These are phyloP conservation scores for Cephalopterus ornatus DNA, from an alignment of 2,113 vertebrate genomes.

Conservation along the genomic window DNA sequence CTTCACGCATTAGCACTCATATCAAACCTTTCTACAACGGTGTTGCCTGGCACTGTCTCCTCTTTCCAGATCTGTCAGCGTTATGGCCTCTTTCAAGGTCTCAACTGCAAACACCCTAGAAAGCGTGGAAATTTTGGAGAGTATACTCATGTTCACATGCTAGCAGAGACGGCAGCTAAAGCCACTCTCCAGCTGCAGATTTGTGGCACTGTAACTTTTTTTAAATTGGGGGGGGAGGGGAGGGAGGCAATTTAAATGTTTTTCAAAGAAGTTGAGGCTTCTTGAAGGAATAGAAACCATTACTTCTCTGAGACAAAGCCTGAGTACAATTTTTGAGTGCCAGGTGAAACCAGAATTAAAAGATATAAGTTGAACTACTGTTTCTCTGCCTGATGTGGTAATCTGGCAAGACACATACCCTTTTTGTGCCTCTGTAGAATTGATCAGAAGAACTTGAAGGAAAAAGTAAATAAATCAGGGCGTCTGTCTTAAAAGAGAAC, in stretches of 20 bases:
- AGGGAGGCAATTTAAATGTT: neutral
- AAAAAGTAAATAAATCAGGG: neutral
- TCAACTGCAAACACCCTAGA: neutral
- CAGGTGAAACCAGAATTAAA: neutral
- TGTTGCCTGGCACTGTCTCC: neutral
- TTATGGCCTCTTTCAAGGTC: neutral
- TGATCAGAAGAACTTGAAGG: neutral
- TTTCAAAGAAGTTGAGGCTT: neutral
- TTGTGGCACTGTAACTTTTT: neutral
- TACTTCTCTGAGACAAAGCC: neutral
- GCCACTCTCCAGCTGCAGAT: neutral
- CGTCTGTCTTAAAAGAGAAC: neutral
- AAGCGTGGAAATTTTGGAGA: neutral
- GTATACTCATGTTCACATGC: neutral
- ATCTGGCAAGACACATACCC: accelerated
- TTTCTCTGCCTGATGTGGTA: neutral
- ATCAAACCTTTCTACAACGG: neutral
- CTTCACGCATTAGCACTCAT: neutral
- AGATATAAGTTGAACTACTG: neutral
- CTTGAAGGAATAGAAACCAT: neutral
- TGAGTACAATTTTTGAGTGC: neutral
- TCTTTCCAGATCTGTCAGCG: neutral
- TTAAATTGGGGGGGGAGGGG: neutral
- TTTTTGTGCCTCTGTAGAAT: neutral
- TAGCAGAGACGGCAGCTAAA: neutral